Evolutionary conservation across 2,888 invertebrate genomes (phyloP), one percentile per base, ranked within the genome.

Genomic region (Amiota communis): DNA sequence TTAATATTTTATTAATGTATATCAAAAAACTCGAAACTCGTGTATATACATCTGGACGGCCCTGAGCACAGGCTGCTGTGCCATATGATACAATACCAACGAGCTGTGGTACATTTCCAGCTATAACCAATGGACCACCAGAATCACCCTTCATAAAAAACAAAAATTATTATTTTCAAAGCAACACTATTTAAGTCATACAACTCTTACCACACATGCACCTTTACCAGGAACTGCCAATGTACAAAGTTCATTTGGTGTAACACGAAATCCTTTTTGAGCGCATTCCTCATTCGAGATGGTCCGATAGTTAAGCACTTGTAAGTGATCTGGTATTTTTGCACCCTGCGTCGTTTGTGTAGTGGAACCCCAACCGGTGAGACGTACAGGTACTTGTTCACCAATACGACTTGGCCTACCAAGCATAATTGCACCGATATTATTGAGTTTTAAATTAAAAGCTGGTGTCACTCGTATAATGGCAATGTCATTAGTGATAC

Each of bases 11-110:
- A 73, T 79, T 81, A 75, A 88, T 87, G 80, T 86, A 88, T 76
- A 85, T 77, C 72, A 87, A 48, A 78, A 86, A 88, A 70, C 84
- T 87, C 63, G 90, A 88, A 17, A 90, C 87, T 72, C 90, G 85
- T 36, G 87, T 88, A 61, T 87, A 90, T 70, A 88, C 90, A 81
- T 89, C 90, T 3, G 89, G 89, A n/a, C 65, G 75, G 61, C 88
- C 87, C 71, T 84, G 82, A 69, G 88, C 88, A 76, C 88, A 88
- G 51, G 79, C 81, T 72, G 80, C 74, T 17, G 84, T 81, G 72
- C 90, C 90, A 72, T 89, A 90, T 0, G 89, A 90, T 15, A 90
- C 90, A 70, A 89, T 79, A 56, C 90, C 90, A 67, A 88, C 87
- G 64, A 88, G 80, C 10, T 85, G 84, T 13, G 79, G 74, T 67